A percentile compares a stretch with the other conserved stretches of the same genome.
Evolutionary conservation across 2,797 vertebrate genomes (phyloP).

Genomic region (Smutsia temminckii): DNA sequence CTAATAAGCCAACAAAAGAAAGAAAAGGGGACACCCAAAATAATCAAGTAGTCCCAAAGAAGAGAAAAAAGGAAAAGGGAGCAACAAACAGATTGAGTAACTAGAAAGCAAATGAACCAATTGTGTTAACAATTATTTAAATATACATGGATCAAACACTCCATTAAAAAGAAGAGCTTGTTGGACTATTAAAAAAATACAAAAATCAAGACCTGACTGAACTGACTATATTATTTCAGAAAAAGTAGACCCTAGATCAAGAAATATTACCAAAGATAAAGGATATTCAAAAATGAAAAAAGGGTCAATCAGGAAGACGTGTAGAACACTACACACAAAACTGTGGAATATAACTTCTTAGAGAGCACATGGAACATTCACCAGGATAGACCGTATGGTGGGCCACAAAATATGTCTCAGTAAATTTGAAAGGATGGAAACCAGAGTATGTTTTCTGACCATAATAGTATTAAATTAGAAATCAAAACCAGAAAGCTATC

Average conservation of each 20-base stretch:
- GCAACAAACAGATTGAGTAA: background rate
- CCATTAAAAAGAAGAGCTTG: background rate
- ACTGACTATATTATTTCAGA: background rate
- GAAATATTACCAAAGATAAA: background rate
- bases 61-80: background rate
- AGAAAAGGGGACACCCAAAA: background rate
- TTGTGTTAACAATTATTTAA: background rate
- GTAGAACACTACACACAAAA: constrained; percentile 30
- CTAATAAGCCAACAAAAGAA: background rate
- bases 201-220: background rate
- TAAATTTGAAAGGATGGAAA: constrained; percentile 76
- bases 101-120: background rate
- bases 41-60: background rate
- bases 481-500: constrained; percentile 74
- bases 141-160: background rate
- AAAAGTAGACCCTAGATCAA: background rate
- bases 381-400: constrained; percentile 52
- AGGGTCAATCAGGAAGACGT: background rate
- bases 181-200: background rate
- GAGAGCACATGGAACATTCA: constrained; percentile 38
- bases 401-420: constrained; percentile 66
- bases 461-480: constrained; percentile 69
- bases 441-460: constrained; percentile 68
- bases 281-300: constrained; percentile 35
- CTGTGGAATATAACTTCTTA: constrained; percentile 38